A percentile compares a stretch with the other conserved stretches of the same genome.
phyloP scores from a whole-genome alignment of 2,113 vertebrate genomes.

The Panurus biarmicus region DNA sequence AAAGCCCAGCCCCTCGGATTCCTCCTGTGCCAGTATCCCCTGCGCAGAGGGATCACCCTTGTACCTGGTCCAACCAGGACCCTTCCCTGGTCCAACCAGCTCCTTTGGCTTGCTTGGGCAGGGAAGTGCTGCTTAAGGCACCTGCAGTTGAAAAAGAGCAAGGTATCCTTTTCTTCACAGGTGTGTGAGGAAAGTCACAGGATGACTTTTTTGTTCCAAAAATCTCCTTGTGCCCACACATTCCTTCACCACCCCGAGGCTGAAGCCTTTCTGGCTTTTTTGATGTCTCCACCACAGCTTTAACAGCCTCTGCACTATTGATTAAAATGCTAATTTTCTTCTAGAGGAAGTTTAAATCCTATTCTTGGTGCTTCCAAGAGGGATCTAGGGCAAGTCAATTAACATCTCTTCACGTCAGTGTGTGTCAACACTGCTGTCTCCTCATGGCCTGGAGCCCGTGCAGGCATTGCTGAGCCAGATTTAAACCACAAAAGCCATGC shows the following conservation, averaged over 20 bases:
- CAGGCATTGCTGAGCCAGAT: neutral
- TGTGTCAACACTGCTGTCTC: slow-evolving; percentile 13
- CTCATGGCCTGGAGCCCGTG: neutral
- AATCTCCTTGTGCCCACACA: neutral
- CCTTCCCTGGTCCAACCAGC: neutral
- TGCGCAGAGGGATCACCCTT: neutral
- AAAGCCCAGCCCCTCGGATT: too few relatives aligned
- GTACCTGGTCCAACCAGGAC: too few relatives aligned
- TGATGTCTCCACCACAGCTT: neutral
- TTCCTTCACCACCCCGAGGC: neutral
- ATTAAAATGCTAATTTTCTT: neutral
- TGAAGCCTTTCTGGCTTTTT: neutral
- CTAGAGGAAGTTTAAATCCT: neutral
- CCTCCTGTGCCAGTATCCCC: too few relatives aligned
- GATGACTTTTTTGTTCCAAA: neutral
- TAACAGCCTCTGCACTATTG: neutral
- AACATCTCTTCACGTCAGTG: neutral
- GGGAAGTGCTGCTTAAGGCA: neutral
- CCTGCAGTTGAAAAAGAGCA: neutral
- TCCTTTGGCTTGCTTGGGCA: neutral
- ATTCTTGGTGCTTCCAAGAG: slow-evolving; percentile 14
- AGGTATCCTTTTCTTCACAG: neutral
- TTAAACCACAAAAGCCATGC: neutral
- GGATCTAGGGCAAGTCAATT: slow-evolving; percentile 35
- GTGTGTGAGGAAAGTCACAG: neutral